phyloP scores from a whole-genome alignment of 2,113 vertebrate species.

The Calonectris borealis region DNA sequence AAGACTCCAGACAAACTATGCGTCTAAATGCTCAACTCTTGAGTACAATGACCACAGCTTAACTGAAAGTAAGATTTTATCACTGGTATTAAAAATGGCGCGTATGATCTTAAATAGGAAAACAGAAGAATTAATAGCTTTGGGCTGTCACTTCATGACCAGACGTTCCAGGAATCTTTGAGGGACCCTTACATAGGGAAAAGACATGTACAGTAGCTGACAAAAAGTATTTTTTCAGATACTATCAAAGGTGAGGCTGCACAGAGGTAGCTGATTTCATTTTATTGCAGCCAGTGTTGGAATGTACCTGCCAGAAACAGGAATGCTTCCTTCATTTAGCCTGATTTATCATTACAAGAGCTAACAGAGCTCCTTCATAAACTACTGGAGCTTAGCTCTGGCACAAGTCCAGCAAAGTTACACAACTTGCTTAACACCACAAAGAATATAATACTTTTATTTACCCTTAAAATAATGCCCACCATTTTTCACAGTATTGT shows the following conservation, averaged over 20 bases:
- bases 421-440: neutral
- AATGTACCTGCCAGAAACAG: slow-evolving; percentile 49
- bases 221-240: slow-evolving; percentile 26
- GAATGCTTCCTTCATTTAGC: slow-evolving; percentile 33
- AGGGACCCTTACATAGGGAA: neutral
- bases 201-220: slow-evolving; percentile 15
- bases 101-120: neutral
- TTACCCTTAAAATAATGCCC: neutral
- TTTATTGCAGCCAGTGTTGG: slow-evolving; percentile 17
- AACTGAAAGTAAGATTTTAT: slow-evolving; percentile 34
- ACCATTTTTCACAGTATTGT: neutral
- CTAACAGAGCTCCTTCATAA: slow-evolving; percentile 34
- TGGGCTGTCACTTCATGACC: neutral
- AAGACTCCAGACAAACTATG: neutral
- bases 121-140: neutral
- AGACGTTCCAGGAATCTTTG: neutral
- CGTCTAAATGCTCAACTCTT: neutral
- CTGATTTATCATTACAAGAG: slow-evolving; percentile 56
- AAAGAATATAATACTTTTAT: neutral
- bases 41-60: neutral
- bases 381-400: neutral
- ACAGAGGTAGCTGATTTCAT: slow-evolving; percentile 4
- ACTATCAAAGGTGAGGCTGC: neutral
- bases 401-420: neutral
- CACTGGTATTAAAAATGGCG: slow-evolving; percentile 30